Percentiles rank a stretch among this genome's conserved stretches.
Evolutionary conservation across 2,113 vertebrate species (phyloP).

Genomic region (Takifugu flavidus): DNA sequence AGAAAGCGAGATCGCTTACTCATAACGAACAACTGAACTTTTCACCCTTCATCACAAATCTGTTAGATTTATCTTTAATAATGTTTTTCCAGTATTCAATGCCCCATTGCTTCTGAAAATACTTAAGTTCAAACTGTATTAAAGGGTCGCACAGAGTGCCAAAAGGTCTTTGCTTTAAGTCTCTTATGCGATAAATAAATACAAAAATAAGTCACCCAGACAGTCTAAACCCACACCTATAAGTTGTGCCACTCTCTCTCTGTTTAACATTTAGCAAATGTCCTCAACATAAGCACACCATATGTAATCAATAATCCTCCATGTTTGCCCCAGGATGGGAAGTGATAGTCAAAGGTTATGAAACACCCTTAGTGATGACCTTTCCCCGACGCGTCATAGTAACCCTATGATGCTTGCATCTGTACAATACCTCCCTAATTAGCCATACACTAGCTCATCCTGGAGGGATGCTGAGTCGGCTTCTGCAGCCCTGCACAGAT

Average conservation of each 20-base stretch:
- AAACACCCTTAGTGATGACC: slow-evolving; percentile 48
- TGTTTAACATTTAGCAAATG: neutral
- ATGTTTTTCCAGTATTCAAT: neutral
- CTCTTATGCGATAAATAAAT: neutral
- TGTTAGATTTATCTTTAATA: no score
- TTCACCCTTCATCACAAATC: no score
- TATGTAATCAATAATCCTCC: slow-evolving; percentile 41
- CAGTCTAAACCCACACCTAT: neutral
- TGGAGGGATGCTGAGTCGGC: slow-evolving; percentile 8
- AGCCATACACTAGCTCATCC: slow-evolving; percentile 3
- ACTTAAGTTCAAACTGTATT: neutral
- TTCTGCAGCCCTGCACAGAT: slow-evolving; percentile 19
- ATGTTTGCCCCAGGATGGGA: slow-evolving; percentile 9
- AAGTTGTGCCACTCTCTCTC: slow-evolving; percentile 15
- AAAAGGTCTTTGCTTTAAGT: neutral
- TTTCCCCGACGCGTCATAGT: slow-evolving; percentile 41
- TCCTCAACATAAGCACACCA: neutral
- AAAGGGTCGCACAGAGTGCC: neutral
- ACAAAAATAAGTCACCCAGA: no score
- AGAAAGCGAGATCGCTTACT: no score
- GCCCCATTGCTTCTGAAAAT: neutral
- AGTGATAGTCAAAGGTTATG: slow-evolving; percentile 35
- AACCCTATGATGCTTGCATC: slow-evolving; percentile 15
- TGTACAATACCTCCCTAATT: slow-evolving; percentile 45
- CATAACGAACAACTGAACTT: no score